A percentile compares a stretch with the other conserved stretches of the same genome.
phyloP scores from a whole-genome alignment of 2,888 invertebrate species.

The Cheilosia pagana region DNA sequence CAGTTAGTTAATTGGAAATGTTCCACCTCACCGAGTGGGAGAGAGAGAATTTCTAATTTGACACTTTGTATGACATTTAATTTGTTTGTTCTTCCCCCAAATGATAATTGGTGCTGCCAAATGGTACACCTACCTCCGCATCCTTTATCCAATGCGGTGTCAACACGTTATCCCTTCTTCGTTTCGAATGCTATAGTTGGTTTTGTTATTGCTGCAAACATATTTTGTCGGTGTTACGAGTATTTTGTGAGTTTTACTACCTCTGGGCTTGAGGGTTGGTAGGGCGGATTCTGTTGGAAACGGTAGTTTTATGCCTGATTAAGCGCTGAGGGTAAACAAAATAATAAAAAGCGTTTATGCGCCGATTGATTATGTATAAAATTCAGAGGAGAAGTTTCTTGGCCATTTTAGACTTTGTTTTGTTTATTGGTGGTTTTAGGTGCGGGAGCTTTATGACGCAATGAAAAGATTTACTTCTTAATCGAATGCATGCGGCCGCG shows the following conservation, averaged over 20 bases:
- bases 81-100: constrained; percentile 62
- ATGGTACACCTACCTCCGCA: constrained; percentile 16
- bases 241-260: constrained; percentile 32
- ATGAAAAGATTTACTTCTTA: constrained; percentile 56
- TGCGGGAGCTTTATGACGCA: constrained; percentile 28
- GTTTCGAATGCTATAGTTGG: not conserved
- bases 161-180: constrained; percentile 31
- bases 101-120: constrained; percentile 44
- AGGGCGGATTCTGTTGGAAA: constrained; percentile 18
- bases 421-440: not conserved
- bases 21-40: constrained; percentile 23
- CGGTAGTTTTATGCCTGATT: constrained; percentile 47
- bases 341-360: constrained; percentile 56
- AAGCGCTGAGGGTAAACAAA: constrained; percentile 59
- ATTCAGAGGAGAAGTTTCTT: constrained; percentile 3
- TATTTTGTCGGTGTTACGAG: constrained; percentile 17
- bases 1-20: constrained; percentile 65
- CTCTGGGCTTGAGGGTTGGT: not conserved
- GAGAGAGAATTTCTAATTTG: constrained; percentile 39
- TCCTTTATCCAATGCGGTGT: not conserved
- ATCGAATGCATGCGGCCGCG: not conserved
- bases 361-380: constrained; percentile 52
- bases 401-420: not conserved
- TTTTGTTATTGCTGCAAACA: constrained; percentile 30
- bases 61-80: constrained; percentile 58